Evolutionary conservation across 2,888 invertebrate genomes (phyloP), one percentile per base, ranked within the genome.

Genomic region (Caenorhabditis sp.): DNA sequence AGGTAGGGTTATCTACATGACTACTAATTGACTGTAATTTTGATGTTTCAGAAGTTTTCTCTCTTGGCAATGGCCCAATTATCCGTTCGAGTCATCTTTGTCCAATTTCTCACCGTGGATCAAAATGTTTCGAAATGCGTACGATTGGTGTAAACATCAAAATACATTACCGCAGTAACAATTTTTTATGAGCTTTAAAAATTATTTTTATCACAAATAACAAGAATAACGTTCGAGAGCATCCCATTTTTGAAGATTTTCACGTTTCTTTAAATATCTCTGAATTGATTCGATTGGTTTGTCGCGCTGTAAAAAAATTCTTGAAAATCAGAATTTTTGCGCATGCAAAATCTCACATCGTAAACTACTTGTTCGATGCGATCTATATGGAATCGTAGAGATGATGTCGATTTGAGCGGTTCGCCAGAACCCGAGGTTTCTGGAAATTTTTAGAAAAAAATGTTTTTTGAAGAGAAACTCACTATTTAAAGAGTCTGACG

Each of bases 61-160:
- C 82, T 92, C 92, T 81, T 95, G 94, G 93, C 96, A 97, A 89
- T 94, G 95, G 92, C 93, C 95, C 0, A 92, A 92, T 87, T 89
- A 90, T 79, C 92, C 92, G 8, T 31, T 21, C 0, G 49, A 60
- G 6, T 31, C 24, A 19, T 54, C 62, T n/a, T 10, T 17, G 6
- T 43, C 43, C 12, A 43, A 43, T 14, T 54, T 69, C 43, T 93
- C 95, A 31, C 97, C 97, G 0, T 97, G 97, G 97, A 91, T 93
- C 77, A 91, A 92, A 77, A 93, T 97, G 91, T 97, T 97, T 89
- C 92, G 92, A 82, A 96, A 96, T 88, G 96, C 96, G 0, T 89
- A 86, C 82, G 84, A 88, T 19, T 90, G 85, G 81, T 69, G 73
- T 55, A 51, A 54, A 37, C 31, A 31, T 10, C 31, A 31, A 31